Evolutionary conservation across 2,113 vertebrate genomes (phyloP), one percentile per base, ranked within the genome.

Genomic region (Odocoileus hemionus): DNA sequence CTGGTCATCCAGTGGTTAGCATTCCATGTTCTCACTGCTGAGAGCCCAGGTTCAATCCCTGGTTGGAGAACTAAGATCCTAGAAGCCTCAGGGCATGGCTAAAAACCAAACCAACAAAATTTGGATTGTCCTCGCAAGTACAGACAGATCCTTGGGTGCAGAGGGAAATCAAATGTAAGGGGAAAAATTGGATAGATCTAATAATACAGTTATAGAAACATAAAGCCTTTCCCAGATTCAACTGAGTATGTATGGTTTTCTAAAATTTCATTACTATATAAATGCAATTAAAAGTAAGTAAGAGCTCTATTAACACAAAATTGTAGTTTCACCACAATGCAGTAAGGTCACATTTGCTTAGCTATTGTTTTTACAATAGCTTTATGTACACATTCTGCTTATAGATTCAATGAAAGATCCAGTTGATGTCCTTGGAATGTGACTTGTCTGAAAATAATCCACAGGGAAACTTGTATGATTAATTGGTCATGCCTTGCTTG

Each of bases 381-480:
- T 86, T 84, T 74, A 14, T 86, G 36, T 45, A 1, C 28, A 58
- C 33, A 21, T 57, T 95, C 39, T 79, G 25, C 54, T 79, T 58
- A 26, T 7, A 89, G 86, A 80, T 10, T 87, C 36, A 82, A 3
- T 50, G 58, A 97, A 61, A 61, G 80, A 50, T 86, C 97, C 26
- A 86, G 36, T 60, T 78, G 58, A 90, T 67, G 30, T 79, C 87
- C 60, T 52, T 61, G 90, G 95, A 97, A 92, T 94, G 91, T 33
- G 64, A 47, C 43, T 85, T 92, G 61, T 74, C 94, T 55, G 64
- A 96, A 94, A 95, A 64, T 36, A 54, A 57, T 74, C 58, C 88
- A 28, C 33, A 67, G 76, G 50, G 88, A 96, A 83, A 95, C 15
- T 28, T 33, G 7, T 21, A 13, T 94, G 94, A 95, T 91, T 91